These are phyloP conservation scores for Caenorhabditis afra DNA, from an alignment of 2,888 invertebrate genomes.

Conservation along the genomic window DNA sequence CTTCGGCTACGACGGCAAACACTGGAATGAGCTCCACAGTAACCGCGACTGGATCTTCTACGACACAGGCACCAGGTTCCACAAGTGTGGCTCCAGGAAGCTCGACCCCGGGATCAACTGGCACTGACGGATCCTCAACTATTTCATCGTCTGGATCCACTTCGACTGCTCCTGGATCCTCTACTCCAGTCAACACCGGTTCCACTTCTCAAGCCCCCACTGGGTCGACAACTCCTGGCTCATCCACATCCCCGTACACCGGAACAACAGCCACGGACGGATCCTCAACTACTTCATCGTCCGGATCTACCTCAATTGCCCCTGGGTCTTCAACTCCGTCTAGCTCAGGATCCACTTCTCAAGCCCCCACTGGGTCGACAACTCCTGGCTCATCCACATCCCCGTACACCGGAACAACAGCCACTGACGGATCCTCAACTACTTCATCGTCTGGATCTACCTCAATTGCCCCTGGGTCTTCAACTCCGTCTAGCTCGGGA, in stretches of 20 bases:
- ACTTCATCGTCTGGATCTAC: constrained; percentile 8
- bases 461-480: not conserved
- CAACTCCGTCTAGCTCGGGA: not conserved
- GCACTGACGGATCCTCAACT: too few relatives aligned
- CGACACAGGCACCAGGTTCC: too few relatives aligned
- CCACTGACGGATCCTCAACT: not conserved
- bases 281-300: too few relatives aligned
- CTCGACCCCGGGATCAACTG: too few relatives aligned
- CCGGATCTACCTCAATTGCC: not conserved
- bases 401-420: constrained; percentile 3
- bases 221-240: not conserved
- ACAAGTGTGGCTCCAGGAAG: too few relatives aligned
- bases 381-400: too few relatives aligned
- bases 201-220: constrained; percentile 13
- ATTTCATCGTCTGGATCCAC: constrained; percentile 9
- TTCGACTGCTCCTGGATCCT: not conserved
- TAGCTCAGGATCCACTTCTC: constrained; percentile 9
- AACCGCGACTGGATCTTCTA: too few relatives aligned
- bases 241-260: too few relatives aligned
- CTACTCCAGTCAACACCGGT: constrained; percentile 1
- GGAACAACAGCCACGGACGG: not conserved
- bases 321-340: not conserved
- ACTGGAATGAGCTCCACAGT: too few relatives aligned
- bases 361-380: not conserved
- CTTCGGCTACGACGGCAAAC: too few relatives aligned